phyloP scores from a whole-genome alignment of 35 echinoderm and acorn worm genomes.

The Patiria miniata region DNA sequence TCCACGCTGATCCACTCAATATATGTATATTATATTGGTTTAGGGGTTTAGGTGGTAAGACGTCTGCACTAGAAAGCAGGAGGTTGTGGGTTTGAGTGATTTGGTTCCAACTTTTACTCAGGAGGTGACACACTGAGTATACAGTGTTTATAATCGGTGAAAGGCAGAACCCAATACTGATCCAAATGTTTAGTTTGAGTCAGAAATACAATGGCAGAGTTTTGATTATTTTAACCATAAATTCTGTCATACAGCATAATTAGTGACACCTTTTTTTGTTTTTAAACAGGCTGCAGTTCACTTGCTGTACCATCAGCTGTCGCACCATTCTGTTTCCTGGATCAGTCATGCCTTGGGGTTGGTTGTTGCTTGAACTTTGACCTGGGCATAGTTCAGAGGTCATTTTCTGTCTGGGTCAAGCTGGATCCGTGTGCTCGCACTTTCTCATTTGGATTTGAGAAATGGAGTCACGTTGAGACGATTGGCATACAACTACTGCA shows the following conservation, averaged over 20 bases:
- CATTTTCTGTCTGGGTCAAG: conserved; percentile 39
- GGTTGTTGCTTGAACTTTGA: conserved; percentile 38
- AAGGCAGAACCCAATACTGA: too few relatives aligned
- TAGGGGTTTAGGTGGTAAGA: too few relatives aligned
- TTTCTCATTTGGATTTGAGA: conserved; percentile 38
- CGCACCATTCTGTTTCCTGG: neutral
- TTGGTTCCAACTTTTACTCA: too few relatives aligned
- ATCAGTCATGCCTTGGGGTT: conserved; percentile 13
- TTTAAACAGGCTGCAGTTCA: conserved; percentile 3
- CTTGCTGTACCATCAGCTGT: neutral
- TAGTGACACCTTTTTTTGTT: neutral
- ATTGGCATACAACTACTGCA: neutral
- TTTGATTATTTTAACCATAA: too few relatives aligned
- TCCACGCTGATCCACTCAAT: too few relatives aligned
- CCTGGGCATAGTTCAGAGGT: conserved; percentile 3
- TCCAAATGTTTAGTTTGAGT: too few relatives aligned
- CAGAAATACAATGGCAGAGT: too few relatives aligned
- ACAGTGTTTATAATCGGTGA: too few relatives aligned
- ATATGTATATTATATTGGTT: too few relatives aligned
- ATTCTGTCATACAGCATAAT: neutral
- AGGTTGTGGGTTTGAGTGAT: too few relatives aligned
- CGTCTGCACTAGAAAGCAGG: too few relatives aligned
- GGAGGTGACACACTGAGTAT: neutral
- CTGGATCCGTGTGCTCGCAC: conserved; percentile 10
- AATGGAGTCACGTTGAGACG: conserved; percentile 20